Conservation (phyloP, 2,888 invertebrate species). For the Rotaria socialis region DNA sequence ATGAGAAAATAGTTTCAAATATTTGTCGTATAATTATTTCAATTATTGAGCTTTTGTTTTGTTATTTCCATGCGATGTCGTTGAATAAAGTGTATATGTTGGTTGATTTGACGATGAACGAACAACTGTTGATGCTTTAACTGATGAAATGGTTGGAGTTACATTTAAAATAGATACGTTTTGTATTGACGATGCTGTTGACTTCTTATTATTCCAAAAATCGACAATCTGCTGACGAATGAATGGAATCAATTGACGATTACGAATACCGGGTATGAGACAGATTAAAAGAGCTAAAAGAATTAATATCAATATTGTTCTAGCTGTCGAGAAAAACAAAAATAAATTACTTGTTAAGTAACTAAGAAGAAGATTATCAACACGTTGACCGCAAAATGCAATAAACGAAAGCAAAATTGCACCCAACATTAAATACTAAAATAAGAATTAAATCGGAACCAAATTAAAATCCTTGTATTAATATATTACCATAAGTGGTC, state of each 20-base stretch:
- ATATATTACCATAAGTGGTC: conserved; percentile 36
- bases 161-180: neutral
- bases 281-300: neutral
- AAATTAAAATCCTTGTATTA: neutral
- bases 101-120: neutral
- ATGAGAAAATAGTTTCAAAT: neutral
- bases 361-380: conserved; percentile 43
- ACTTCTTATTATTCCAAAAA: neutral
- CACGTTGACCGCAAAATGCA: conserved; percentile 44
- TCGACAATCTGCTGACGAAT: neutral
- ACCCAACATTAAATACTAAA: conserved; percentile 44
- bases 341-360: conserved; percentile 30
- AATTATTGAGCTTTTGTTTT: neutral
- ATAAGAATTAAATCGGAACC: neutral
- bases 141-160: neutral
- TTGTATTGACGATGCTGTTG: neutral
- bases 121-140: neutral
- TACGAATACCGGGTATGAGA: neutral
- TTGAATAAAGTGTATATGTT: conserved; percentile 9
- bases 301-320: neutral
- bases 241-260: neutral
- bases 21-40: neutral
- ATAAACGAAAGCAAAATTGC: conserved; percentile 41
- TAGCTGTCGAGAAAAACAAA: no score
- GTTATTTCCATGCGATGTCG: neutral